Base-by-base conservation (phyloP, 2,888 invertebrate genomes). In the Scelioninae gen. 2 region DNA sequence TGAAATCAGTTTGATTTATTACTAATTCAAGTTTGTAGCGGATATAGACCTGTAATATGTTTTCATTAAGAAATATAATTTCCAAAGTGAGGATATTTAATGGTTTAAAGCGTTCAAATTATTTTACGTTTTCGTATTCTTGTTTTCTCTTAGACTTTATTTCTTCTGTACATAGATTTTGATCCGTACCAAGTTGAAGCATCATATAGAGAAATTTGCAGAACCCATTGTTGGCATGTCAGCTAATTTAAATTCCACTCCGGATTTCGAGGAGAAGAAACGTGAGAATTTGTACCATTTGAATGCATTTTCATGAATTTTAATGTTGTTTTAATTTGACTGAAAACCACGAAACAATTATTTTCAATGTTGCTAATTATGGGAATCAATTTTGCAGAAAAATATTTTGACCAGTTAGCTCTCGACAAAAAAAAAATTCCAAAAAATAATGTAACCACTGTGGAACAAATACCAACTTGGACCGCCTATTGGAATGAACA, bases 391-490 rank as follows among this genome's bases (percentile, higher is more conserved):
- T 48, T 37, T 53, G 3, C 67, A 86, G 86, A 87, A 19, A 89
- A 88, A 76, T 89, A 88, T 76, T 77, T 90, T 25, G 83, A 83
- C 3, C 86, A 91, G 87, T 81, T 87, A 0, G 33, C 87, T 35
- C 88, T 88, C 39, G 89, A 90, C 28, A 91, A 90, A 82, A 86
- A 89, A 63, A 87, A 87, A 73, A 78, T 86, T 19, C 90, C 89
- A 77, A 88, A 87, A 77, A 80, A 81, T 1, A 79, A 83, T 33
- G 82, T 84, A 28, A 88, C 85, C 57, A 83, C 87, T 15, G 85
- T 82, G 31, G 84, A 88, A 37, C 81, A 87, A 71, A 86, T 92
- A 55, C 87, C 88, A 35, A 87, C 90, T 15, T 92, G 92, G 92
- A 79, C 82, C 41, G 86, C 87, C 70, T 90, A 90, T 78, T 86